Percentiles rank a stretch among this genome's conserved stretches.
Evolutionary conservation across 2,113 vertebrate species (phyloP).

Genomic region (Myxocyprinus asiaticus): DNA sequence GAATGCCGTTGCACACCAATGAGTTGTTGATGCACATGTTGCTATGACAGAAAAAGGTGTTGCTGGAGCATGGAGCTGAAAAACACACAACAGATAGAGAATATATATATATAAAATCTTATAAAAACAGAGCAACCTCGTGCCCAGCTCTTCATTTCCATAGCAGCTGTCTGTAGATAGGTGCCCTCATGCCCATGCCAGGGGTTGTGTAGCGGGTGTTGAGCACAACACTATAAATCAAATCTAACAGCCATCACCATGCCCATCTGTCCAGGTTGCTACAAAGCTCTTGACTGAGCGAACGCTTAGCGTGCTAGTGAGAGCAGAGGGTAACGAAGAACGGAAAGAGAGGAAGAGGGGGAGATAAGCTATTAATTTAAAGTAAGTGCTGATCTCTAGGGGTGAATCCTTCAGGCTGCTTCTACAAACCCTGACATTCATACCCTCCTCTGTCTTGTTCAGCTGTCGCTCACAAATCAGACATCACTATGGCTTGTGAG

Average conservation of each 20-base stretch:
- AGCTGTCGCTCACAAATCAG: no score
- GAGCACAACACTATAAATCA: constrained; percentile 27
- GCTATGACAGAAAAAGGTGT: constrained; percentile 98
- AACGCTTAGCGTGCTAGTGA: constrained; percentile 22
- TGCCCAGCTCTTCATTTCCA: background rate
- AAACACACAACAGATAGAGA: constrained; percentile 44
- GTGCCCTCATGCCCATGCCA: constrained; percentile 8
- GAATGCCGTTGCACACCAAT: constrained; percentile 95
- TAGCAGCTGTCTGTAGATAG: background rate
- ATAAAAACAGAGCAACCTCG: background rate
- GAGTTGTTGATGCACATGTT: constrained; percentile 99
- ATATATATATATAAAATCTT: constrained; percentile 21
- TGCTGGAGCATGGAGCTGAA: constrained; percentile 89
- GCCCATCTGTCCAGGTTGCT: constrained; percentile 26
- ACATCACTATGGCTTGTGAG: no score
- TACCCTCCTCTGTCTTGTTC: background rate
- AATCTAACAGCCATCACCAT: constrained; percentile 23
- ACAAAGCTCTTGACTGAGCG: background rate
- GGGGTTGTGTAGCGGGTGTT: background rate
- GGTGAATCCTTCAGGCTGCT: constrained; percentile 51
- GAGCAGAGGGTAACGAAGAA: background rate
- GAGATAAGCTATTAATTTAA: constrained; percentile 58
- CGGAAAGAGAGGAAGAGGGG: constrained; percentile 16
- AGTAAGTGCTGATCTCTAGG: constrained; percentile 60
- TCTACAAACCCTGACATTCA: constrained; percentile 30